Evolutionary conservation across 2,888 invertebrate genomes (phyloP), one percentile per base, ranked within the genome.

Genomic region (Trimorus sp.): DNA sequence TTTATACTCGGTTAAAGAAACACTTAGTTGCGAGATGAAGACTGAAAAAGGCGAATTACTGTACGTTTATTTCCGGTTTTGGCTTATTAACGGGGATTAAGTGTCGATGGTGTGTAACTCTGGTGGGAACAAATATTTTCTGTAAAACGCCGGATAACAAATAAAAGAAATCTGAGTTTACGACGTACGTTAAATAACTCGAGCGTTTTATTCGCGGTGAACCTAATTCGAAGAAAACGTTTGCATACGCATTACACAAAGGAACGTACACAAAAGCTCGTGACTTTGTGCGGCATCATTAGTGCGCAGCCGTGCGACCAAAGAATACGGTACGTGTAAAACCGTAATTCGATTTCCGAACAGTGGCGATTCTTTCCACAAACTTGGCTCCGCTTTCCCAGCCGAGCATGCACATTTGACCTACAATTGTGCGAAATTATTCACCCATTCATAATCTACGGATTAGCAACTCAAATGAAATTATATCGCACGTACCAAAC

Each of bases 211-310:
- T 59, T 60, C 58, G 14, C 58, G 56, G 38, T 54, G 37, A 70
- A 78, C 70, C 75, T 73, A 79, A 80, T 83, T 58, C 65, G 51
- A 37, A 15, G 68, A 56, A 68, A 68, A 79, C 62, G 68, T 56
- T 73, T 68, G 73, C 62, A 53, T 62, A 79, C 54, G 42, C 62
- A 73, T 73, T 73, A 68, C 62, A 48, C 62, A 68, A 73, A 79
- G 60, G 79, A 68, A 79, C 51, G 70, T 60, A 70, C 45, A 76
- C 75, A 76, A 70, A 70, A 51, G 68, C 54, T 48, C 49, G 38
- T 37, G 70, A 65, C 65, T 70, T 65, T 63, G 49, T 77, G 77
- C 58, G 51, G 16, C 26, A 70, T 58, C 63, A 58, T 77, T 65
- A 63, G 38, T 58, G 38, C 26, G 58, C 42, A 69, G 51, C n/a